Base-by-base conservation (phyloP, 2,113 vertebrate species). In the Pollachius pollachius region DNA sequence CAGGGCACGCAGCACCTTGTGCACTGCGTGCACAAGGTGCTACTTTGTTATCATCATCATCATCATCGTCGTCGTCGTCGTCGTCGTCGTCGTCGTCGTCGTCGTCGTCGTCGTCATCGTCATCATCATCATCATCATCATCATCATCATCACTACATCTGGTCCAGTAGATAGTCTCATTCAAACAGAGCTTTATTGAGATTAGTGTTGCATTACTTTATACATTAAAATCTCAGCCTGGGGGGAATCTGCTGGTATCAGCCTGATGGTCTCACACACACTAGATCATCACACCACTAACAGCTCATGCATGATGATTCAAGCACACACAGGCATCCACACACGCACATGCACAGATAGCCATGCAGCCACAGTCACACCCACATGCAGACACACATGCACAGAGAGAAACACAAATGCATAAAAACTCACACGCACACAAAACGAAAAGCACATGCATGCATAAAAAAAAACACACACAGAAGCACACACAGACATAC, bases 121-220 rank as follows among this genome's bases (percentile, higher is more conserved):
- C 37, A 41, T 11, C 37, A 41, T 41, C 37, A 41, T 41, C 37
- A 41, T 41, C 37, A 41, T 41, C 37, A 41, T 41, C 5, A 41
- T 41, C 37, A 62, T 73, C 62, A 68, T 76, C 56, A 70, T 73
- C 69, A 74, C 67, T 65, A 70, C 37, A 6, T 76, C 59, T 73
- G 69, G 63, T 76, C 59, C 71, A 67, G 63, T 67, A 69, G 73
- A 82, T 52, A 71, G 59, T 67, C 19, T 25, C n/a, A 25, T 23
- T 62, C 64, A 41, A 30, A n/a, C 54, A 60, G 34, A 25, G 68
- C 18, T 57, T 37, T 75, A 60, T 73, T 81, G 77, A 74, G 74
- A 72, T 27, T n/a, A 73, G 62, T 67, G 19, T 73, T 76, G 65
- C 34, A 64, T 84, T 77, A 48, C 82, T 73, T 73, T 41, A 72